Conservation (phyloP, 2,113 vertebrate species). For the Suricata suricatta region DNA sequence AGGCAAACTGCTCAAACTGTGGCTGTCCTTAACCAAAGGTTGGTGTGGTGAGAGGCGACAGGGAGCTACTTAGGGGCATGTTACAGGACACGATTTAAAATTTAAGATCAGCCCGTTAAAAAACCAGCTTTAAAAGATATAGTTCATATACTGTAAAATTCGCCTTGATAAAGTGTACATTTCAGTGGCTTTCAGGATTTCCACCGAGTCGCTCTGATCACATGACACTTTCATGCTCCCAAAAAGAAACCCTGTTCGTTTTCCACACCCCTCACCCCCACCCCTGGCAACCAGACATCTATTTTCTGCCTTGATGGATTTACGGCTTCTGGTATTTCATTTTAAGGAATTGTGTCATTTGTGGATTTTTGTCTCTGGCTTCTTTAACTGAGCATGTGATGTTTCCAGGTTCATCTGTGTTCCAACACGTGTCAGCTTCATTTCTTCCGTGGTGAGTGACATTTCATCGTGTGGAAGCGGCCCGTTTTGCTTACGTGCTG, state of each 20-base stretch:
- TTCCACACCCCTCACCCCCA: neutral
- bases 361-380: neutral
- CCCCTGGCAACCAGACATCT: neutral
- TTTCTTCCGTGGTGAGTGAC: neutral
- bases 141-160: neutral
- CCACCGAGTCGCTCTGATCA: neutral
- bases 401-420: neutral
- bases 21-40: neutral
- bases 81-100: neutral
- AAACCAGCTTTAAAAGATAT: neutral
- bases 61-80: neutral
- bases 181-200: neutral
- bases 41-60: neutral
- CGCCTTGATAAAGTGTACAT: no score
- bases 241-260: neutral
- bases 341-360: neutral
- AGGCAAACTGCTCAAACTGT: no score
- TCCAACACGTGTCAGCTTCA: neutral
- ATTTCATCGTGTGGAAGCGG: neutral
- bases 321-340: neutral
- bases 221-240: neutral
- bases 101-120: neutral
- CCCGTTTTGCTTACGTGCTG: neutral
- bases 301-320: neutral
- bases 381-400: neutral